Conservation (phyloP, 1,140 invertebrate species). For the Vanessa tameamea region DNA sequence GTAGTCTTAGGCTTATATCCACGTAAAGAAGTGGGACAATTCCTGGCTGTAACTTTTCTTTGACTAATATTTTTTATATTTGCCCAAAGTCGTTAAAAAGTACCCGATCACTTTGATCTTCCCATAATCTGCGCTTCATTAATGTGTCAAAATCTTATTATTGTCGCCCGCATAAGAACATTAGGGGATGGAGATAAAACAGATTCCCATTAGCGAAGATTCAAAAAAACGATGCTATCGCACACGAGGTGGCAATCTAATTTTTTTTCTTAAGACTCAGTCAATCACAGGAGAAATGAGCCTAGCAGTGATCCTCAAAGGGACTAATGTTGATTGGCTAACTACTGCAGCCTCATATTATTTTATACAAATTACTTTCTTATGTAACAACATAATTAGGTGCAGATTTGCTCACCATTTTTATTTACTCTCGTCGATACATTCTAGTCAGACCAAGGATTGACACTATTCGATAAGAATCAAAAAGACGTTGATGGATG, state of each 20-base stretch:
- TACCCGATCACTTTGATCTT: conserved; percentile 19
- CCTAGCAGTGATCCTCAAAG: conserved; percentile 63
- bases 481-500: conserved; percentile 36
- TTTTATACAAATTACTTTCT: conserved; percentile 20
- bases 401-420: conserved; percentile 28
- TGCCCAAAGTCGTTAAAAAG: conserved; percentile 10
- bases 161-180: conserved; percentile 75
- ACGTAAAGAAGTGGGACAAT: too few relatives aligned
- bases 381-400: conserved; percentile 23
- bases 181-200: conserved; percentile 77
- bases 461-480: conserved; percentile 39
- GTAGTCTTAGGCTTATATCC: too few relatives aligned
- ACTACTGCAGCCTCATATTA: conserved; percentile 14
- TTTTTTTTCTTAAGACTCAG: conserved; percentile 72
- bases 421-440: conserved; percentile 24
- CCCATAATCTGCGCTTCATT: conserved; percentile 62
- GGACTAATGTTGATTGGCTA: conserved; percentile 71
- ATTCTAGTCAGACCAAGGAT: conserved; percentile 33
- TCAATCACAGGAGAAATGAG: conserved; percentile 76
- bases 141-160: conserved; percentile 78
- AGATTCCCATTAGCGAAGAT: conserved; percentile 72
- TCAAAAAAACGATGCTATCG: conserved; percentile 73
- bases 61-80: not conserved
- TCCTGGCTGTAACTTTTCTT: not conserved
- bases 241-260: conserved; percentile 74